Percentiles rank a stretch among this genome's conserved stretches.
Conservation (phyloP, 2,888 invertebrate genomes). For the Eretmocerus hayati region DNA sequence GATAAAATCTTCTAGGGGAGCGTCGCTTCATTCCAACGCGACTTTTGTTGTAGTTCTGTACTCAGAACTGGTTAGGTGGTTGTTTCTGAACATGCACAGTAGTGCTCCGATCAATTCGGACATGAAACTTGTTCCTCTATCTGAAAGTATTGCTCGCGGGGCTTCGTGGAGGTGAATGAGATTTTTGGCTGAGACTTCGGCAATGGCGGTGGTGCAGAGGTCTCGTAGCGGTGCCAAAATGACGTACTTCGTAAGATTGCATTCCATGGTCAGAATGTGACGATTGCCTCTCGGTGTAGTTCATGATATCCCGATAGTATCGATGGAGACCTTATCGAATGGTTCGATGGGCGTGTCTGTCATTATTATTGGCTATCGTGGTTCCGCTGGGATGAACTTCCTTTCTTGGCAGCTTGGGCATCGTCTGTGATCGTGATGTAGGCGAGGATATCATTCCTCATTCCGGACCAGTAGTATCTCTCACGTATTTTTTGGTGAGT, state of each 20-base stretch:
- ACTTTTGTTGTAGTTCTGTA: conserved; percentile 20
- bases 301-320: conserved; percentile 25
- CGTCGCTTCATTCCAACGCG: conserved; percentile 6
- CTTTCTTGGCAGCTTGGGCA: too few species aligned
- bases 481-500: too few species aligned
- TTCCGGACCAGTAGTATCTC: too few species aligned
- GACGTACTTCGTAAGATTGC: conserved; percentile 20
- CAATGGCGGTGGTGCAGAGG: conserved; percentile 11
- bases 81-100: conserved; percentile 13
- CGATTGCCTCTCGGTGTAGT: conserved; percentile 16
- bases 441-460: too few species aligned
- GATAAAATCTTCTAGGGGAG: conserved; percentile 1
- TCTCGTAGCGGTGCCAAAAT: conserved; percentile 15
- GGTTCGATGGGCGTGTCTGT: conserved; percentile 18
- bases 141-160: conserved; percentile 15
- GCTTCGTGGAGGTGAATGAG: conserved; percentile 12
- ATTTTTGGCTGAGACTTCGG: conserved; percentile 11
- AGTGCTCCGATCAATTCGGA: conserved; percentile 11
- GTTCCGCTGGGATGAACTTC: too few species aligned
- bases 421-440: too few species aligned
- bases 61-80: conserved; percentile 13
- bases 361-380: too few species aligned
- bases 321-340: conserved; percentile 22
- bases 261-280: conserved; percentile 22
- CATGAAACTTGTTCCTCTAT: conserved; percentile 12